Conservation (phyloP, 2,113 vertebrate species). For the Irena cyanogastra region DNA sequence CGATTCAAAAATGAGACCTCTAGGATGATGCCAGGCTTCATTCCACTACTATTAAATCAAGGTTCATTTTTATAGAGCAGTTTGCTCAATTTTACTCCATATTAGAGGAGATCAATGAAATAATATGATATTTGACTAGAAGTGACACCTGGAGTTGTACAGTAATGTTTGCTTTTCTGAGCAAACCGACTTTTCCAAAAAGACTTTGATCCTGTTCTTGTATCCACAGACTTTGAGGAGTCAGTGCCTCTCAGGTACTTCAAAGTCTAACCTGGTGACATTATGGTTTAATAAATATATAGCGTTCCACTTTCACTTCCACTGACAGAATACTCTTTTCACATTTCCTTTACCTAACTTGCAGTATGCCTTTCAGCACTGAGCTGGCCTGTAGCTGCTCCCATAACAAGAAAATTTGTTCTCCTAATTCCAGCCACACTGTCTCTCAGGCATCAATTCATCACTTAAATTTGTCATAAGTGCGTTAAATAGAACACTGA, state of each 20-base stretch:
- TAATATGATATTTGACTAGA: neutral
- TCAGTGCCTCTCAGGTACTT: conserved; percentile 22
- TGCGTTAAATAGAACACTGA: conserved; percentile 66
- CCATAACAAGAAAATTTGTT: conserved; percentile 58
- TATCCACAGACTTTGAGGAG: conserved; percentile 25
- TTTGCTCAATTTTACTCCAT: neutral
- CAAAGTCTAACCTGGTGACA: conserved; percentile 46
- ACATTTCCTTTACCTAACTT: conserved; percentile 50
- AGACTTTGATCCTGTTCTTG: conserved; percentile 36
- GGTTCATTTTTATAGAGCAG: neutral
- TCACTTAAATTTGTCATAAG: conserved; percentile 70
- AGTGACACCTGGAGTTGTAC: neutral
- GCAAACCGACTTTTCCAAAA: neutral
- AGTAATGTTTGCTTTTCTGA: conserved; percentile 37
- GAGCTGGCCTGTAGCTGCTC: conserved; percentile 60
- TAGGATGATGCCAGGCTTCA: neutral
- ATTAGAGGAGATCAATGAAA: conserved; percentile 25
- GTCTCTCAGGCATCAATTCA: conserved; percentile 66
- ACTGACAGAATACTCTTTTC: conserved; percentile 53
- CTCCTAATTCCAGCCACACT: conserved; percentile 57
- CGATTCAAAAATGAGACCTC: neutral
- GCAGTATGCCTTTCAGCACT: conserved; percentile 57
- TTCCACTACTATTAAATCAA: neutral
- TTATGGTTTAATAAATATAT: conserved; percentile 65
- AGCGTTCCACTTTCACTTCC: conserved; percentile 40